Percentiles rank a stretch among this genome's conserved stretches.
Conservation (phyloP, 2,888 invertebrate genomes). For the Ditula angustiorana region DNA sequence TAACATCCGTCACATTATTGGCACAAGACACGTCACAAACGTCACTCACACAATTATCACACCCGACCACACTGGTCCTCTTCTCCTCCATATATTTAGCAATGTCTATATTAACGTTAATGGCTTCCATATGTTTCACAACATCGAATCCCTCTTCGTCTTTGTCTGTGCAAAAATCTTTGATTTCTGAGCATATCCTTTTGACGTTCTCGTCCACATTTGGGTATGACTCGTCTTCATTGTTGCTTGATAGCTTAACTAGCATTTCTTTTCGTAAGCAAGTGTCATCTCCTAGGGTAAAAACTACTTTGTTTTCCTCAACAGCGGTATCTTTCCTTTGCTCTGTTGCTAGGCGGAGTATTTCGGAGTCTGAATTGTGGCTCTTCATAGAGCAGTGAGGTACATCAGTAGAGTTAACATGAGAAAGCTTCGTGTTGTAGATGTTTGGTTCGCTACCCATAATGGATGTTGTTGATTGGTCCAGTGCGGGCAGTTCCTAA, state of each 20-base stretch:
- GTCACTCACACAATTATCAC: conserved; percentile 55
- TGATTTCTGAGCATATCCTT: conserved; percentile 72
- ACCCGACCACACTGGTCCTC: conserved; percentile 51
- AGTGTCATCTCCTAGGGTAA: conserved; percentile 70
- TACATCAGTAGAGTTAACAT: conserved; percentile 49
- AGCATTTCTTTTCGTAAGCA: conserved; percentile 54
- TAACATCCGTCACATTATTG: conserved; percentile 68
- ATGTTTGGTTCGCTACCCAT: conserved; percentile 83
- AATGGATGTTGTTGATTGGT: conserved; percentile 75
- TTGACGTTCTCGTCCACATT: conserved; percentile 66
- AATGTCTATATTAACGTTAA: conserved; percentile 53
- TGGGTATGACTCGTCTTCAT: conserved; percentile 61
- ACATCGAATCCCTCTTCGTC: conserved; percentile 60
- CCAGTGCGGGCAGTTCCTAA: conserved; percentile 69
- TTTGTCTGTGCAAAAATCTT: conserved; percentile 60
- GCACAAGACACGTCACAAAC: conserved; percentile 64
- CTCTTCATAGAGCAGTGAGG: conserved; percentile 53
- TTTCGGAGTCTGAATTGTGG: conserved; percentile 76
- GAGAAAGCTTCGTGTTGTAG: conserved; percentile 68
- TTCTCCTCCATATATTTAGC: conserved; percentile 53
- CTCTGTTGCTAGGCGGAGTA: conserved; percentile 54
- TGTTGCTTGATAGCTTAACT: conserved; percentile 73
- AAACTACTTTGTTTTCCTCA: conserved; percentile 62
- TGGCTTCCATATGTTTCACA: conserved; percentile 55
- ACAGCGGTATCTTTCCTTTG: conserved; percentile 35